A percentile compares a stretch with the other conserved stretches of the same genome.
Conservation (phyloP, 2,797 vertebrate genomes). For the Phataginus tetradactyla region DNA sequence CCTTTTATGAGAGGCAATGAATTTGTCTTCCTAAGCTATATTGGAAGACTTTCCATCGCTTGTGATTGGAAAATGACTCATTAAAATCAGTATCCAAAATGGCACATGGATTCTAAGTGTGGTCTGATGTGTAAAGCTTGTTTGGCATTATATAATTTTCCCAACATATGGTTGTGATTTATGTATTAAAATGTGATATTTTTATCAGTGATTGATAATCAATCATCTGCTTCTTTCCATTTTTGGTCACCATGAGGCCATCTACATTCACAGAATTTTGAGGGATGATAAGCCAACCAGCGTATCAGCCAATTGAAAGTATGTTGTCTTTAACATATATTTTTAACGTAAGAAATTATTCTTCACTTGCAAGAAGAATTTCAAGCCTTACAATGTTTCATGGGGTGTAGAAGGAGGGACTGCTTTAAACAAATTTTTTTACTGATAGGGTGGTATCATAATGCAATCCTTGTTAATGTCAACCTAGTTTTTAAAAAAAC, state of each 20-base stretch:
- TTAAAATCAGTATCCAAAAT: not conserved
- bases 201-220: not conserved
- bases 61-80: not conserved
- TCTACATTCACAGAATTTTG: not conserved
- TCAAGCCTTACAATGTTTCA: not conserved
- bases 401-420: not conserved
- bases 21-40: not conserved
- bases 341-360: not conserved
- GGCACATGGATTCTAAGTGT: not conserved
- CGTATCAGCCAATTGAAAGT: not conserved
- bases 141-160: not conserved
- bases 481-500: not conserved
- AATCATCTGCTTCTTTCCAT: not conserved
- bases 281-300: not conserved
- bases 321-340: not conserved
- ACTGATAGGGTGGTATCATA: not conserved
- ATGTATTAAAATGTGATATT: not conserved
- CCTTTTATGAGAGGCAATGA: not conserved
- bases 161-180: not conserved
- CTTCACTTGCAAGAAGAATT: not conserved
- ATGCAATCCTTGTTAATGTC: not conserved
- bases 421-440: not conserved
- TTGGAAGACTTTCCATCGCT: not conserved
- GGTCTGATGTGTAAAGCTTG: not conserved
- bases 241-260: not conserved